Conservation (phyloP, 2,888 invertebrate species). For the Melanostoma scalare region DNA sequence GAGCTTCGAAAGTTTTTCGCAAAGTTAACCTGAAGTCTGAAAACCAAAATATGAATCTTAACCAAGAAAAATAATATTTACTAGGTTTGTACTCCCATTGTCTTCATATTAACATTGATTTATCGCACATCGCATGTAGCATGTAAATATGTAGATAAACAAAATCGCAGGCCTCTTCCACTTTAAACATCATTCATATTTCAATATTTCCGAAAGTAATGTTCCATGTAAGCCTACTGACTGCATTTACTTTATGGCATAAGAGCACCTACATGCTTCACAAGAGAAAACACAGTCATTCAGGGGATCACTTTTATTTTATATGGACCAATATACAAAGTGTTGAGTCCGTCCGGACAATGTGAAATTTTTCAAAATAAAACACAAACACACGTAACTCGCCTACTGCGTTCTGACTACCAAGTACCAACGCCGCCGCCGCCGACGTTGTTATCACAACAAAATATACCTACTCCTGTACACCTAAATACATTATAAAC, state of each 20-base stretch:
- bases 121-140: too few relatives aligned
- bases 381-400: neutral
- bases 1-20: too few relatives aligned
- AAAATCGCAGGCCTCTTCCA: neutral
- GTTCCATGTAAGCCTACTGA: slow-evolving; percentile 42
- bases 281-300: slow-evolving; percentile 35
- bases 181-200: slow-evolving; percentile 28
- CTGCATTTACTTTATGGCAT: slow-evolving; percentile 45
- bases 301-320: slow-evolving; percentile 6
- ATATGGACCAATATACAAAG: slow-evolving; percentile 17
- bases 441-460: slow-evolving; percentile 16
- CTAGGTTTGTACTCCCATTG: too few relatives aligned
- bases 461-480: slow-evolving; percentile 7
- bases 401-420: too few relatives aligned
- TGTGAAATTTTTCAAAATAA: slow-evolving; percentile 51
- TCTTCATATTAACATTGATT: too few relatives aligned
- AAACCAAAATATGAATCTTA: too few relatives aligned
- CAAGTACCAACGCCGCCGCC: neutral
- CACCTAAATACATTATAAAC: slow-evolving; percentile 52
- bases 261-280: slow-evolving; percentile 18
- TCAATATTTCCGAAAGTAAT: slow-evolving; percentile 48
- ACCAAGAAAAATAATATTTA: too few relatives aligned
- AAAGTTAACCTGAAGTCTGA: too few relatives aligned
- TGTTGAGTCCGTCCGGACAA: slow-evolving; percentile 60
- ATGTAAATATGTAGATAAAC: too few relatives aligned